phyloP scores from a whole-genome alignment of 2,797 vertebrate species.

The Phrynocephalus forsythii region DNA sequence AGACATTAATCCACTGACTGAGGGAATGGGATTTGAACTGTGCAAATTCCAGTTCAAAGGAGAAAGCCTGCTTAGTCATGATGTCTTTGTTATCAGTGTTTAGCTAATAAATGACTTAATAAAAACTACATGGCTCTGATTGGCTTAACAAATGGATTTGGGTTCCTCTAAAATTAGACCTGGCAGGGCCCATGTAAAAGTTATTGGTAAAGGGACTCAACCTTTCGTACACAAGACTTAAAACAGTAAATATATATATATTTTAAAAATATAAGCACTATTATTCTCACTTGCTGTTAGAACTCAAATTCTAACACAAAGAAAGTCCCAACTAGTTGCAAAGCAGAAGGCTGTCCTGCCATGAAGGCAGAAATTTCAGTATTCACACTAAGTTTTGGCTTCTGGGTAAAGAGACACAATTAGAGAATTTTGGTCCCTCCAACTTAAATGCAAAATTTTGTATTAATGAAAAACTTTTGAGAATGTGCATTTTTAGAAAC shows the following conservation, averaged over 20 bases:
- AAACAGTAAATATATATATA: slow-evolving; percentile 9
- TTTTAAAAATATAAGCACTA: slow-evolving; percentile 1
- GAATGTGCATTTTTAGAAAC: not conserved
- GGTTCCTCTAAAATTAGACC: slow-evolving; percentile 13
- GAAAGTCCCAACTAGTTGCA: not conserved
- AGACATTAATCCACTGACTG: slow-evolving; percentile 68
- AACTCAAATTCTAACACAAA: not conserved
- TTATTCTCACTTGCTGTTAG: not conserved
- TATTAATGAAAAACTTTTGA: not conserved
- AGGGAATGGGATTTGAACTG: slow-evolving; percentile 73
- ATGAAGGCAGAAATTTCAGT: not conserved
- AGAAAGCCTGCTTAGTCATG: slow-evolving; percentile 55
- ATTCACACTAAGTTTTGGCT: not conserved
- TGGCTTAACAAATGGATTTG: slow-evolving; percentile 58
- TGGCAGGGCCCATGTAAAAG: slow-evolving; percentile 19
- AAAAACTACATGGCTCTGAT: slow-evolving; percentile 60
- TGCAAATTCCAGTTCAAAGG: slow-evolving; percentile 75
- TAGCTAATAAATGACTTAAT: slow-evolving; percentile 70
- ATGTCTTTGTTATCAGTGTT: slow-evolving; percentile 72
- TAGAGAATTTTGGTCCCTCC: not conserved
- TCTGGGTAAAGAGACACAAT: not conserved
- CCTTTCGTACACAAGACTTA: not conserved
- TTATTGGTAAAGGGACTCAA: slow-evolving; percentile 17
- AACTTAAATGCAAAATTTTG: not conserved
- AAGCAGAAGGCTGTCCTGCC: not conserved